Evolutionary conservation across 1,140 invertebrate genomes (phyloP).

Genomic region (Polypedilum vanderplanki): DNA sequence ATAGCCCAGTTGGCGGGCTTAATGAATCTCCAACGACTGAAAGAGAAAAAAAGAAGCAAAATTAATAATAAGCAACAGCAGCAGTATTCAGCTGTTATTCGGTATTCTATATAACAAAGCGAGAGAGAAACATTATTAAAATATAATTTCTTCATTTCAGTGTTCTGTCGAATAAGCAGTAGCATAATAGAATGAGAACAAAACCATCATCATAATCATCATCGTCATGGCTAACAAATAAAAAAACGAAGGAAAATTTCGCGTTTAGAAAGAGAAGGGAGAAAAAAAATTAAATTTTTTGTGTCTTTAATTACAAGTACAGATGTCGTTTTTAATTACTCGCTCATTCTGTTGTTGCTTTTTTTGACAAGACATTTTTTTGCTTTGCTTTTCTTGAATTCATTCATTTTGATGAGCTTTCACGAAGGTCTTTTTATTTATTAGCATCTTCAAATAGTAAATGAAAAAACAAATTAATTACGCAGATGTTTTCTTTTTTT

Average conservation of each 20-base stretch:
- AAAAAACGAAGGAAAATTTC: background rate
- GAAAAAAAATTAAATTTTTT: background rate
- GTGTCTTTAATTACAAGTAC: slow-evolving; percentile 26
- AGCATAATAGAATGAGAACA: background rate
- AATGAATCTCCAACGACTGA: too few species aligned
- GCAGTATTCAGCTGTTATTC: too few species aligned
- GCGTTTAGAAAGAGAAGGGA: background rate
- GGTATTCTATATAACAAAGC: too few species aligned
- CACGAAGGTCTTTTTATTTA: slow-evolving; percentile 10
- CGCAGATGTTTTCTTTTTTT: background rate
- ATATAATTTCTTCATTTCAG: too few species aligned
- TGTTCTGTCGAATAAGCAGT: too few species aligned
- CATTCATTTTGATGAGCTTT: slow-evolving; percentile 21
- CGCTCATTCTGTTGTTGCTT: background rate
- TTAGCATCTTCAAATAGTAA: background rate
- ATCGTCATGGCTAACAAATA: background rate
- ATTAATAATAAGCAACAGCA: too few species aligned
- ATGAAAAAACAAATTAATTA: background rate
- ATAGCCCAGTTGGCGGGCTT: background rate
- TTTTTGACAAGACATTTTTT: slow-evolving; percentile 3
- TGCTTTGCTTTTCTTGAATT: background rate
- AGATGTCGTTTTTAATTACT: slow-evolving; percentile 28
- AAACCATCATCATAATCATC: background rate
- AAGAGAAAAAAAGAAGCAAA: too few species aligned
- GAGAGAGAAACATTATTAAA: too few species aligned